Evolutionary conservation across 2,888 invertebrate genomes (phyloP), one percentile per base, ranked within the genome.

Genomic region (Eumacrocentrus americanus): DNA sequence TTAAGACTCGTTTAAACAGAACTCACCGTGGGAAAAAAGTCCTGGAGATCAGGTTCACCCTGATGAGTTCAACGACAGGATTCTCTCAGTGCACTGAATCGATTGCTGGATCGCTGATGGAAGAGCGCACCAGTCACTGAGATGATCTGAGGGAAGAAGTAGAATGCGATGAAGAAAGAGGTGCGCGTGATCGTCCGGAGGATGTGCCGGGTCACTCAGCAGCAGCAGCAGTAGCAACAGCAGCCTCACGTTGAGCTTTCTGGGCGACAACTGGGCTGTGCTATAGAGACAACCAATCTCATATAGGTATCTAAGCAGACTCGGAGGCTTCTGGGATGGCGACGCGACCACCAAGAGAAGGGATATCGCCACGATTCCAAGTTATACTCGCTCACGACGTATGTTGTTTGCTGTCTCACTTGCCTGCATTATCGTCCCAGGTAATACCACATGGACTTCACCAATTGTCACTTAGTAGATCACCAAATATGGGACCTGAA

Each of bases 201-300:
- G n/a, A n/a, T n/a, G n/a, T n/a, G n/a, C n/a, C n/a, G n/a, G n/a
- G n/a, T n/a, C 42, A 42, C 42, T 42, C 20, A 20, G 20, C 20
- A 42, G 20, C 14, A 61, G 47, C 16, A 16, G 23, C n/a, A n/a
- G n/a, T n/a, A n/a, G n/a, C 37, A 50, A 38, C 62, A 62, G 60
- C 64, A 60, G 61, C 53, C 64, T 69, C 69, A 61, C 70, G 70
- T 67, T 63, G 59, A 67, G 65, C 72, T 71, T 72, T 66, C 68
- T 70, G 67, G 63, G 46, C 70, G 68, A 70, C 72, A 71, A 73
- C 72, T 73, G 72, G 67, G 65, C 67, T 69, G 63, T 67, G 57
- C 67, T 68, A 68, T 69, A 69, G 67, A 67, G 65, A 57, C 58
- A 65, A 58, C 63, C 69, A 68, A 70, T 71, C 70, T 71, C 69